A percentile compares a stretch with the other conserved stretches of the same genome.
phyloP scores from a whole-genome alignment of 2,113 vertebrate species.

The Hassar affinis region DNA sequence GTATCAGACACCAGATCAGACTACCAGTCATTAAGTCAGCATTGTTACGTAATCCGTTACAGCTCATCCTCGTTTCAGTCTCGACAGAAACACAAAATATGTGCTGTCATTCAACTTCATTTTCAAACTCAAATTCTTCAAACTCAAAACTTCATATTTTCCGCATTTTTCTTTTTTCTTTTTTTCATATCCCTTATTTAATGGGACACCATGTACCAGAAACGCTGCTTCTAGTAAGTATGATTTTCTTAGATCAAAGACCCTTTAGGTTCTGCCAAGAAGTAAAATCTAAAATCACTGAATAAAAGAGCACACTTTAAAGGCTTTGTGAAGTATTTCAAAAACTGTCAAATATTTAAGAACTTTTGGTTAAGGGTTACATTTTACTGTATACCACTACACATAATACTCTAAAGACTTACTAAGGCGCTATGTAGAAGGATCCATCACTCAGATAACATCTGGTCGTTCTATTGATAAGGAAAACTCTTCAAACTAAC shows the following conservation, averaged over 20 bases:
- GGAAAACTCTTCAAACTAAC: background rate
- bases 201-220: background rate
- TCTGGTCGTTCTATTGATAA: background rate
- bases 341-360: background rate
- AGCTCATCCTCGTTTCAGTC: background rate
- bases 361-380: background rate
- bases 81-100: no score
- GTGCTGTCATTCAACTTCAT: background rate
- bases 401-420: background rate
- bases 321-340: background rate
- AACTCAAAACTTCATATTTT: no score
- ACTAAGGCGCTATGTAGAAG: background rate
- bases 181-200: background rate
- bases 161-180: background rate
- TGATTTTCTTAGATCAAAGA: background rate
- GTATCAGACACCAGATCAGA: background rate
- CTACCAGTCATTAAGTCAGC: background rate
- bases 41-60: background rate
- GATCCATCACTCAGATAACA: background rate
- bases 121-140: no score
- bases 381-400: background rate
- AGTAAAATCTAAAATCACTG: background rate
- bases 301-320: background rate
- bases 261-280: background rate
- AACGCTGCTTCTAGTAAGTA: background rate